These are phyloP conservation scores for Drosophila pseudoobscura DNA, from an alignment of 1,140 invertebrate genomes.

Conservation along the genomic window DNA sequence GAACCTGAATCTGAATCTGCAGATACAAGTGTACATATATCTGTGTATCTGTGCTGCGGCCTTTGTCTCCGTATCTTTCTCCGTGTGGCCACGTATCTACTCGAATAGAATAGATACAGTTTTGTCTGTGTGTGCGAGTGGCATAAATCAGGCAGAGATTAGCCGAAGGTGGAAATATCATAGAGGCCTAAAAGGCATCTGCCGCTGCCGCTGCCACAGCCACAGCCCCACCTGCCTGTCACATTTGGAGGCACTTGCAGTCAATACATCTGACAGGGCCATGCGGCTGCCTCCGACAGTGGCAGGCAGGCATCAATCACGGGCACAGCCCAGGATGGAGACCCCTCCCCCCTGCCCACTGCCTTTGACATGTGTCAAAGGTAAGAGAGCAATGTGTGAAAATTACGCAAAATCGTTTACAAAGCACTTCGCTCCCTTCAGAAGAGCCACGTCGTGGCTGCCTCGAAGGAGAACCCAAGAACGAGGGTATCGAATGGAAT, in stretches of 20 bases:
- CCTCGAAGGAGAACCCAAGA: neutral
- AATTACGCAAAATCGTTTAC: slow-evolving; percentile 60
- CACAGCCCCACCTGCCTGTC: slow-evolving; percentile 12
- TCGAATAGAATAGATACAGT: neutral
- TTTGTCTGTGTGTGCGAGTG: slow-evolving; percentile 1
- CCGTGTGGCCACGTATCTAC: slow-evolving; percentile 10
- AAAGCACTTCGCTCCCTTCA: slow-evolving; percentile 10
- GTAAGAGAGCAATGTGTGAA: slow-evolving; percentile 64
- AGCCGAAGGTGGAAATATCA: slow-evolving; percentile 23
- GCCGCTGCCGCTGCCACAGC: neutral
- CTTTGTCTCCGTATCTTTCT: slow-evolving; percentile 3
- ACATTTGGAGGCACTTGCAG: slow-evolving; percentile 37
- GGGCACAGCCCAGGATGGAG: slow-evolving; percentile 5
- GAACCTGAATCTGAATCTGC: neutral
- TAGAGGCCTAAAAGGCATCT: slow-evolving; percentile 24
- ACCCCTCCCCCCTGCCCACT: neutral
- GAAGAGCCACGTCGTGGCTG: neutral
- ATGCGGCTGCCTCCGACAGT: neutral
- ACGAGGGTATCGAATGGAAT: slow-evolving; percentile 1
- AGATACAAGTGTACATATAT: neutral
- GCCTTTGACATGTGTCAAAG: slow-evolving; percentile 72
- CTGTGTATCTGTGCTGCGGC: neutral
- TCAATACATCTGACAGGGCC: slow-evolving; percentile 53
- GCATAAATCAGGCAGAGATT: slow-evolving; percentile 39
- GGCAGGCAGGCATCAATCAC: slow-evolving; percentile 60